Percentiles rank a stretch among this genome's conserved stretches.
Evolutionary conservation across 2,888 invertebrate species (phyloP).

Genomic region (Diloba caeruleocephala): DNA sequence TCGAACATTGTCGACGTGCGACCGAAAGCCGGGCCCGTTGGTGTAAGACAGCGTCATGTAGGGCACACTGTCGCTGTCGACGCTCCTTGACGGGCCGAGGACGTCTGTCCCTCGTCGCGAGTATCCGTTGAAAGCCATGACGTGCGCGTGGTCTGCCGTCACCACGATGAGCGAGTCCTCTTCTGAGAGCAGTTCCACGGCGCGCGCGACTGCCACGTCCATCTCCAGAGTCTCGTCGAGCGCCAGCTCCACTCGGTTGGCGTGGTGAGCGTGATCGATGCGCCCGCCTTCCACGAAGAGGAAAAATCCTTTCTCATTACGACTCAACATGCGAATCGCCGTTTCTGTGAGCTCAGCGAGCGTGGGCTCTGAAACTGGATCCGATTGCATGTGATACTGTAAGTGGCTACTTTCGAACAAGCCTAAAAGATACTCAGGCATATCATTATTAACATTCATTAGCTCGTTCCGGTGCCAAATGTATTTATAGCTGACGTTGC

Average conservation of each 20-base stretch:
- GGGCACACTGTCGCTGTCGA: slow-evolving; percentile 54
- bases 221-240: slow-evolving; percentile 92
- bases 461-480: slow-evolving; percentile 90
- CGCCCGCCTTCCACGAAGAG: slow-evolving; percentile 92
- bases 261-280: slow-evolving; percentile 92
- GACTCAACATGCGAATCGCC: slow-evolving; percentile 92
- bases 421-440: slow-evolving; percentile 90
- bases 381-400: slow-evolving; percentile 90
- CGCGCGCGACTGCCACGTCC: slow-evolving; percentile 85
- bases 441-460: slow-evolving; percentile 66
- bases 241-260: slow-evolving; percentile 86
- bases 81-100: slow-evolving; percentile 44
- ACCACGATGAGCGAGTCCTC: slow-evolving; percentile 92
- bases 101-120: slow-evolving; percentile 82
- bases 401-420: slow-evolving; percentile 90
- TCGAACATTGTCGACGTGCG: slow-evolving; percentile 24
- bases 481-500: slow-evolving; percentile 77
- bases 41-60: slow-evolving; percentile 90
- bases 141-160: slow-evolving; percentile 93
- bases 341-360: slow-evolving; percentile 84
- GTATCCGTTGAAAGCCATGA: slow-evolving; percentile 92
- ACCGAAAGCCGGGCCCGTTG: slow-evolving; percentile 80
- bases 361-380: slow-evolving; percentile 88
- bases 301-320: slow-evolving; percentile 91
- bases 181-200: slow-evolving; percentile 78